Base-by-base conservation (phyloP, 2,888 invertebrate genomes). In the Tenthredo mesomela region DNA sequence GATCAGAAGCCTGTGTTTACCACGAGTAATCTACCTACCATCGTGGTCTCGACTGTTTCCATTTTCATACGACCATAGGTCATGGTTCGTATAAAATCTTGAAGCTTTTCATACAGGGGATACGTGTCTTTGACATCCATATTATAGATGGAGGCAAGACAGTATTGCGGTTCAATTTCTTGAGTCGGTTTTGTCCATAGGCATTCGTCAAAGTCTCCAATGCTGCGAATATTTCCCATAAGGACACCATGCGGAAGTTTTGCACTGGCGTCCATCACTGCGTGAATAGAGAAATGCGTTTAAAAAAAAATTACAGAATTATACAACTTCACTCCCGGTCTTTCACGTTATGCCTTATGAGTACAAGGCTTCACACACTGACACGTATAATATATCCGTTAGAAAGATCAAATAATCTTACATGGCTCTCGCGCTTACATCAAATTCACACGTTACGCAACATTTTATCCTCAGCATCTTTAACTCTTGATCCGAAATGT, bases 121-220 rank as follows among this genome's bases (percentile, higher is more conserved):
- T 43, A 25, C 47, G 85, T 82, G 15, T 73, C 43, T 47, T 61
- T 37, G 9, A 65, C 29, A 58, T 85, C 71, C 40, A 85, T 18
- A n/a, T 73, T 82, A 61, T 82, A 82, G 15, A 85, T 61, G 7
- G 80, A 67, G 7, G 85, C 43, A 7, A 83, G 71, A 82, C 85
- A 85, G 65, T 85, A 85, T 50, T 85, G 83, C 85, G 85, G 85
- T 12, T 82, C 65, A 18, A 82, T 83, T 21, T 75, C 75, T 29
- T 70, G 54, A 43, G 71, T 71, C 18, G 85, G 25, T n/a, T 61
- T 73, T 37, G 61, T 80, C 58, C 73, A 85, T 33, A 87, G 47
- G 58, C 88, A 88, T 70, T 87, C 87, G 15, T 88, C 88, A 58
- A 84, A 86, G 84, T 87, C 85, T 25, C 88, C 87, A 73, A 87